Conservation (phyloP, 2,888 invertebrate genomes). For the Drosophila atroscutellata region DNA sequence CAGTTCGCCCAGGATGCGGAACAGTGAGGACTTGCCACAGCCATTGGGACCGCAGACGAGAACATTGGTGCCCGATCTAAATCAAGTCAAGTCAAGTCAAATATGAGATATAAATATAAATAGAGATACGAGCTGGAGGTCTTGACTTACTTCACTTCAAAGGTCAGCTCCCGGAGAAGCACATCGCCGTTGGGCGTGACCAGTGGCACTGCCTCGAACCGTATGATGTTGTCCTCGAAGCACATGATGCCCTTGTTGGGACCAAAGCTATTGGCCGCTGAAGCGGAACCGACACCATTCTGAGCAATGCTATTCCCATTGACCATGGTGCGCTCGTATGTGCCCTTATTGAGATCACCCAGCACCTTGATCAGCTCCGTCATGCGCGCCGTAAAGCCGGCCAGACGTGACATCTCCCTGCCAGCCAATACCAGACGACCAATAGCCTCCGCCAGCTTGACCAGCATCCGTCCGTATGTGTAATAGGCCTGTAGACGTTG, state of each 20-base stretch:
- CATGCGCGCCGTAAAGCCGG: conserved; percentile 96
- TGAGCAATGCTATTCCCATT: conserved; percentile 77
- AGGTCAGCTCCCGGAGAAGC: conserved; percentile 93
- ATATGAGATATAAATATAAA: neutral
- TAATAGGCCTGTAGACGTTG: conserved; percentile 96
- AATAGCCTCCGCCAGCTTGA: conserved; percentile 98
- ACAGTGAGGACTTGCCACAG: conserved; percentile 98
- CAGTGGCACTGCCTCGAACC: conserved; percentile 96
- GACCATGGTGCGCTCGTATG: conserved; percentile 88
- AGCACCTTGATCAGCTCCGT: conserved; percentile 95
- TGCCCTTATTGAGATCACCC: conserved; percentile 92
- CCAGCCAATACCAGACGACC: conserved; percentile 97
- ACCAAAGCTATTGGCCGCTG: conserved; percentile 82
- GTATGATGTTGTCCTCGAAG: conserved; percentile 94
- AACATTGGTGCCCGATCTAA: conserved; percentile 95
- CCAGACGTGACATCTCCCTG: conserved; percentile 95
- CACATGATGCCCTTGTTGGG: conserved; percentile 93
- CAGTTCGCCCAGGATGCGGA: conserved; percentile 97
- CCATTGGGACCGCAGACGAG: conserved; percentile 99
- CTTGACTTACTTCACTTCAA: conserved; percentile 91
- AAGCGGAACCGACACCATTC: conserved; percentile 50
- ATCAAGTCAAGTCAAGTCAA: neutral
- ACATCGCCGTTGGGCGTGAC: conserved; percentile 99
- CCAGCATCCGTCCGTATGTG: conserved; percentile 92
- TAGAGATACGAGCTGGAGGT: conserved; percentile 31